Conservation (phyloP, 2,888 invertebrate species). For the Strigamia transsilvanica region DNA sequence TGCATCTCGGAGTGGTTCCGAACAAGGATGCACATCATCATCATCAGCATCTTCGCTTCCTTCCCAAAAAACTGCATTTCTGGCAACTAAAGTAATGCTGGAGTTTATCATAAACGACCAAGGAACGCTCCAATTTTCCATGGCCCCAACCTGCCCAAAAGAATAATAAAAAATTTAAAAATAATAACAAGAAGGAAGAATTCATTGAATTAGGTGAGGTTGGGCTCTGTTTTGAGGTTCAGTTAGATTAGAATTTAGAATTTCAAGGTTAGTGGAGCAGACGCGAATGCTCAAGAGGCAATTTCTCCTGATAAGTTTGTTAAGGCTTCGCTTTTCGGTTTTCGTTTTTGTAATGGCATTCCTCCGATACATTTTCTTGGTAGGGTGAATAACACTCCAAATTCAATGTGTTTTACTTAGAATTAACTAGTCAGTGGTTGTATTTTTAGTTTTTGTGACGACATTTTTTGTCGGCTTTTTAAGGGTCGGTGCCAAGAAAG, state of each 20-base stretch:
- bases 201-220: background rate
- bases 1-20: slow-evolving; percentile 43
- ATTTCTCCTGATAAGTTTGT: background rate
- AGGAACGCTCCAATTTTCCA: slow-evolving; percentile 50
- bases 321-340: background rate
- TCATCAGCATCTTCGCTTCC: background rate
- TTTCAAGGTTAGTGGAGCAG: slow-evolving; percentile 14
- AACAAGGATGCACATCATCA: slow-evolving; percentile 34
- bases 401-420: background rate
- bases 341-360: background rate
- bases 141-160: slow-evolving; percentile 50
- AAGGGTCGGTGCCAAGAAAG: background rate
- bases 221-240: background rate
- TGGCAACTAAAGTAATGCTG: background rate
- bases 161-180: background rate
- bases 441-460: slow-evolving; percentile 2
- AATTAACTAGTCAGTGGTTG: background rate
- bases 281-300: background rate
- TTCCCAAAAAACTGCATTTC: slow-evolving; percentile 12
- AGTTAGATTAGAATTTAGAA: background rate
- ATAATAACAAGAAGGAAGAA: no score
- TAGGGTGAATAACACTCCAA: slow-evolving; percentile 34
- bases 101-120: slow-evolving; percentile 32
- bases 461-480: background rate
- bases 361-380: slow-evolving; percentile 2